Conservation (phyloP, 2,113 vertebrate genomes). For the Periophthalmodon schlosseri region DNA sequence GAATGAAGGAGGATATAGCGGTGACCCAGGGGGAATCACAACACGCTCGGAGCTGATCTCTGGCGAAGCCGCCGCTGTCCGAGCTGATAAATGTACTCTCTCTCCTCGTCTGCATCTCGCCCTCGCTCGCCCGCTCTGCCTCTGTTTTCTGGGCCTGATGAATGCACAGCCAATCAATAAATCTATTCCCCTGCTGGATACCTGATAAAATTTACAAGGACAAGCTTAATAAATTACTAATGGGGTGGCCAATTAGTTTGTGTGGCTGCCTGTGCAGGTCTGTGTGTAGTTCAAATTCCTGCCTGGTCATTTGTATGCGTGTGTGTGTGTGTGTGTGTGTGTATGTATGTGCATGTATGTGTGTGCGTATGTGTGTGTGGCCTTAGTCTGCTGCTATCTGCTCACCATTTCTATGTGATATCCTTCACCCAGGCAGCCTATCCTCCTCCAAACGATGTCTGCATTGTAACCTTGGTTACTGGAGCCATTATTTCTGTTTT, state of each 20-base stretch:
- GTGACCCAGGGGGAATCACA: slow-evolving; percentile 74
- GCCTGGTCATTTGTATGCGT: slow-evolving; percentile 54
- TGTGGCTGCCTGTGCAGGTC: slow-evolving; percentile 43
- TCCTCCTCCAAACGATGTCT: not conserved
- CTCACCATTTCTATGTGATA: slow-evolving; percentile 14
- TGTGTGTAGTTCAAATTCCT: slow-evolving; percentile 36
- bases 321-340: slow-evolving; percentile 16
- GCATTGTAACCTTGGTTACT: not conserved
- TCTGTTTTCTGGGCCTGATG: slow-evolving; percentile 65
- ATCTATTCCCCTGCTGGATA: slow-evolving; percentile 72
- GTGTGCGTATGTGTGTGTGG: slow-evolving; percentile 21
- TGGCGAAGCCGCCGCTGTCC: slow-evolving; percentile 60
- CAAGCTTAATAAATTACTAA: slow-evolving; percentile 79
- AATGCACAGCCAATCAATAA: slow-evolving; percentile 76
- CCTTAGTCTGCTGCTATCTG: slow-evolving; percentile 14
- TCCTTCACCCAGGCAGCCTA: not conserved
- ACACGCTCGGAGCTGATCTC: slow-evolving; percentile 68
- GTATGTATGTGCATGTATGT: slow-evolving; percentile 21
- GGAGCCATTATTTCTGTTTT: not conserved
- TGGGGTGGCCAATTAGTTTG: slow-evolving; percentile 74
- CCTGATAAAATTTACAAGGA: slow-evolving; percentile 78
- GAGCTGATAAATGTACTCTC: slow-evolving; percentile 67
- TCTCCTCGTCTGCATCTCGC: slow-evolving; percentile 23
- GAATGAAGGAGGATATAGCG: slow-evolving; percentile 69
- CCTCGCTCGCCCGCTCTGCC: slow-evolving; percentile 38